Evolutionary conservation across 2,113 vertebrate species (phyloP).

Genomic region (Neomonachus schauinslandi): DNA sequence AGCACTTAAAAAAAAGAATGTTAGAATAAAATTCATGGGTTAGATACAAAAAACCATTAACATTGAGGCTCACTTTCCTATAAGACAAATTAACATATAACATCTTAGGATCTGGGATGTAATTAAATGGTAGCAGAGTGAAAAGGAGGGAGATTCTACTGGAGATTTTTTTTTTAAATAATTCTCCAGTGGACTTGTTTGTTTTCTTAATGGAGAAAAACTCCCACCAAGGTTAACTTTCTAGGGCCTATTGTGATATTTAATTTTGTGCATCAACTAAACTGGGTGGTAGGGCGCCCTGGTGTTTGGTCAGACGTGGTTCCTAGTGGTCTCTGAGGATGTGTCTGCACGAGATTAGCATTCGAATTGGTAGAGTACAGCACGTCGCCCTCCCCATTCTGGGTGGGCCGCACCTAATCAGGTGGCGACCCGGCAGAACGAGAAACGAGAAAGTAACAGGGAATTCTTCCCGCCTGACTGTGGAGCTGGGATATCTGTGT

Average conservation of each 20-base stretch:
- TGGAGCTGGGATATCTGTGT: no score
- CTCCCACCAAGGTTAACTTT: no score
- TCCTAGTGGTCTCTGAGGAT: background rate
- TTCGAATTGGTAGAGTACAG: no score
- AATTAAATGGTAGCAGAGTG: background rate
- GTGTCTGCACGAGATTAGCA: background rate
- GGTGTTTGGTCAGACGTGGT: background rate
- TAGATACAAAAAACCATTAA: background rate
- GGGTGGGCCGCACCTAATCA: background rate
- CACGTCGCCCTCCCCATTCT: fast-evolving
- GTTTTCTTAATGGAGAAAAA: background rate
- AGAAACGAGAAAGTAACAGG: background rate
- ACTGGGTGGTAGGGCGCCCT: fast-evolving
- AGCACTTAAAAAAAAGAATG: background rate
- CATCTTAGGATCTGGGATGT: background rate
- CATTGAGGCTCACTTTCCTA: background rate
- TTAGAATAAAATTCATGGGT: background rate
- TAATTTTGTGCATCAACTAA: background rate
- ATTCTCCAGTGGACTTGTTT: background rate
- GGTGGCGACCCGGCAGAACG: fast-evolving
- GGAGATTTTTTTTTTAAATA: background rate
- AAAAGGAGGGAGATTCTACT: background rate
- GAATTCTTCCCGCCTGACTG: background rate
- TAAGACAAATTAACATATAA: background rate
- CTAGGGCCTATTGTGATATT: background rate